phyloP scores from a whole-genome alignment of 37 sponge, comb jelly and placozoan species.

The Oopsacas minuta region DNA sequence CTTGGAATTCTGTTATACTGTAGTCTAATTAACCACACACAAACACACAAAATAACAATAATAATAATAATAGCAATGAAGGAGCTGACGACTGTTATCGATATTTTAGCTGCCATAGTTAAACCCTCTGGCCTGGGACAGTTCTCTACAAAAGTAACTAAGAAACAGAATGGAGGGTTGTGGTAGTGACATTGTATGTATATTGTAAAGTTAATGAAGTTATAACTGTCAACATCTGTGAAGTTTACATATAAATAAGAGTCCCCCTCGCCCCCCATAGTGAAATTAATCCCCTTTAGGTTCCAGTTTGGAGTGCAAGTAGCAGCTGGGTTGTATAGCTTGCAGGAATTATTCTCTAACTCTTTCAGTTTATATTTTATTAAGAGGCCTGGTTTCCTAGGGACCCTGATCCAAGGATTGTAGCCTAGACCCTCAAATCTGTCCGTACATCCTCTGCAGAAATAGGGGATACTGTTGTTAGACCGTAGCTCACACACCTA shows the following conservation, averaged over 20 bases:
- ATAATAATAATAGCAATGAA: neutral
- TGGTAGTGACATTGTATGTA: neutral
- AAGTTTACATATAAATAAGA: neutral
- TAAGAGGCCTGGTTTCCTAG: neutral
- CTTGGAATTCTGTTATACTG: neutral
- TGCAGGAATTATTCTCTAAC: neutral
- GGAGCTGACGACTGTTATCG: neutral
- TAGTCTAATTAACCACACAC: neutral
- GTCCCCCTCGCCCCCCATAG: neutral
- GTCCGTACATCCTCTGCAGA: neutral
- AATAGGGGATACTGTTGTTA: neutral
- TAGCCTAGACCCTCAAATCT: neutral
- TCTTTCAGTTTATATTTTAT: neutral
- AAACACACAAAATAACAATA: neutral
- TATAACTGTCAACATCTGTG: neutral
- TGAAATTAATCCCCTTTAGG: neutral
- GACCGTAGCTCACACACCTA: neutral
- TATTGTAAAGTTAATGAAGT: neutral
- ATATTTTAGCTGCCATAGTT: neutral
- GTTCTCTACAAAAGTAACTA: neutral
- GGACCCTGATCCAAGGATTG: neutral
- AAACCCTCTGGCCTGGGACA: neutral
- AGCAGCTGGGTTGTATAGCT: slow-evolving; percentile 1
- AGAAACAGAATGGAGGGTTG: neutral
- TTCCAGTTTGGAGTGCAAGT: neutral